Evolutionary conservation across 2,888 invertebrate species (phyloP), one percentile per base, ranked within the genome.

Genomic region (Eurytoma californica): DNA sequence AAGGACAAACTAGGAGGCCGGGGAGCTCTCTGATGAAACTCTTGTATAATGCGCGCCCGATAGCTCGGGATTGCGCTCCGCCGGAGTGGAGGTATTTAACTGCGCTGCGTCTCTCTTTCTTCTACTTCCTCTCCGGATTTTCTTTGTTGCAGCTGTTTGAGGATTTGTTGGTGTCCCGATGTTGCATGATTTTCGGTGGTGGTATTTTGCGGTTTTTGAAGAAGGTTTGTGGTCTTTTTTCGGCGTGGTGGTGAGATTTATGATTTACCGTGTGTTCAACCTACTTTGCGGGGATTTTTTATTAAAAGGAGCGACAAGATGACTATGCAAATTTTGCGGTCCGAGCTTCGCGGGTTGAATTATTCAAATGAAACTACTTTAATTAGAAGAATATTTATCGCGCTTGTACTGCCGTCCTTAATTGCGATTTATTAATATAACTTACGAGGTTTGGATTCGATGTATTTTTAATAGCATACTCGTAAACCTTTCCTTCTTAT

Each of bases 1-100:
- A 75, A 76, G 67, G 76, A 80, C 76, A 67, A 60, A 72, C 76
- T 80, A 80, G 80, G 76, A 39, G 39, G 61, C 74, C 67, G 66
- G 39, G 39, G 39, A 53, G 60, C 55, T 12, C 66, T 74, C 66
- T 55, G 75, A 70, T 72, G 79, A 72, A 61, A 55, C 70, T 79
- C 55, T n/a, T 61, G 78, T 47, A 78, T 55, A 78, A 78, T 78
- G 77, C 58, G 18, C 61, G 53, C 60, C 39, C 63, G 39, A 24
- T 47, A 76, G 67, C 66, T 65, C 28, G 60, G 4, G 28, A 60
- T 24, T 60, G 24, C 24, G 24, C 24, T 9, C 18, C 13, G 14
- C 24, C 14, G 13, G 14, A 39, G 61, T 28, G 30, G 28, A 61
- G 14, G 53, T 28, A 16, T 61, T n/a, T n/a, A 30, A 9, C 28